Evolutionary conservation across 2,888 invertebrate genomes (phyloP).

Genomic region (Myopa tessellatipennis): DNA sequence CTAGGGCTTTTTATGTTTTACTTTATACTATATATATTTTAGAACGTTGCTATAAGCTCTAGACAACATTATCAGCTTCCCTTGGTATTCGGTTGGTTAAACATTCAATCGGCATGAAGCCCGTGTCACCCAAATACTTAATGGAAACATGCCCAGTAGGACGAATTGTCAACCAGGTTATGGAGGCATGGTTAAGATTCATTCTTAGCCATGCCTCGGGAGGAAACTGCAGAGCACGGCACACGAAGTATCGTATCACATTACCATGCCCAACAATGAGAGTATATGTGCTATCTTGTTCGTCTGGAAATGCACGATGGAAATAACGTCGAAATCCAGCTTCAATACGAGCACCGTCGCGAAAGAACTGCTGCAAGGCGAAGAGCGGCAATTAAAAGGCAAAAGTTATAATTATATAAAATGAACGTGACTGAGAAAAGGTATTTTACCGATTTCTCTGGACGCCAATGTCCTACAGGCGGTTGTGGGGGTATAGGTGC

Average conservation of each 20-base stretch:
- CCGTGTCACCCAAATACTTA: slow-evolving; percentile 86
- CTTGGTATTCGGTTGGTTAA: slow-evolving; percentile 73
- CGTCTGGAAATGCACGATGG: slow-evolving; percentile 85
- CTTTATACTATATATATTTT: slow-evolving; percentile 4
- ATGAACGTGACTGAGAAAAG: slow-evolving; percentile 9
- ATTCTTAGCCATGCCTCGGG: slow-evolving; percentile 97
- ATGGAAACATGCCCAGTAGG: slow-evolving; percentile 89
- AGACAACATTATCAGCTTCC: slow-evolving; percentile 60
- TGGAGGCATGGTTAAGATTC: slow-evolving; percentile 89
- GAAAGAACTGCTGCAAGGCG: slow-evolving; percentile 82
- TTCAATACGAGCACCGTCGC: slow-evolving; percentile 94
- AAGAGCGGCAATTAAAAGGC: slow-evolving; percentile 37
- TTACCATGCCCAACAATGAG: slow-evolving; percentile 97
- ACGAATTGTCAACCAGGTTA: slow-evolving; percentile 89
- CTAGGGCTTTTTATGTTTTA: not conserved
- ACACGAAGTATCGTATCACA: slow-evolving; percentile 95
- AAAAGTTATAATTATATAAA: slow-evolving; percentile 11
- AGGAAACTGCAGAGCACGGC: slow-evolving; percentile 95
- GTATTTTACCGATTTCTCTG: slow-evolving; percentile 78
- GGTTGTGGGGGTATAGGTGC: slow-evolving; percentile 96
- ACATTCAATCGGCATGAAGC: slow-evolving; percentile 84
- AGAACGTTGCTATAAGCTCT: slow-evolving; percentile 29
- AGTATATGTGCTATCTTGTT: slow-evolving; percentile 86
- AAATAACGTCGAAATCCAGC: slow-evolving; percentile 95
- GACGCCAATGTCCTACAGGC: slow-evolving; percentile 86